phyloP scores from a whole-genome alignment of 2,797 vertebrate genomes.

The Protonibea diacanthus region DNA sequence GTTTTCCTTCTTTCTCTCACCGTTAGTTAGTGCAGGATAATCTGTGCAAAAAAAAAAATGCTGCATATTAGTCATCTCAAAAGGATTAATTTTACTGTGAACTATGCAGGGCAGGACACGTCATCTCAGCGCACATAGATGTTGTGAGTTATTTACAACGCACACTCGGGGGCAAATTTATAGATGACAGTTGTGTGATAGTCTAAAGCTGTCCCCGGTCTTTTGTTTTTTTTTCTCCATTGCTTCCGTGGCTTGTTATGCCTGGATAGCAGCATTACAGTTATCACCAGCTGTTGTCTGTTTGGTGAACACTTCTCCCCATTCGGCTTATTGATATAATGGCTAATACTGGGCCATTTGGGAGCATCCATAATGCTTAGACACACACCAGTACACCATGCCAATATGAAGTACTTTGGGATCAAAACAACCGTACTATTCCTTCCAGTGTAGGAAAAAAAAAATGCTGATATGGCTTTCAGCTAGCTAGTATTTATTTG shows the following conservation, averaged over 20 bases:
- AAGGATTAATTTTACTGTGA: slow-evolving; percentile 73
- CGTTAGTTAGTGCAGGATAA: slow-evolving; percentile 54
- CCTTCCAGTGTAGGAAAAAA: slow-evolving; percentile 49
- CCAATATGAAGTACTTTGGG: slow-evolving; percentile 73
- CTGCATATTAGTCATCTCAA: slow-evolving; percentile 72
- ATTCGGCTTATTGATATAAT: slow-evolving; percentile 69
- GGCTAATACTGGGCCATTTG: slow-evolving; percentile 66
- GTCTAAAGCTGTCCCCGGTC: slow-evolving; percentile 47
- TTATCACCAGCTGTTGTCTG: slow-evolving; percentile 74
- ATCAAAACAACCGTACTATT: slow-evolving; percentile 75
- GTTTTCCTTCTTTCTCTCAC: slow-evolving; percentile 22
- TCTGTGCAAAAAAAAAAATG: slow-evolving; percentile 59
- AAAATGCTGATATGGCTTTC: slow-evolving; percentile 57
- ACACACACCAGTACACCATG: slow-evolving; percentile 64
- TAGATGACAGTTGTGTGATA: slow-evolving; percentile 41
- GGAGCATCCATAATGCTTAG: slow-evolving; percentile 71
- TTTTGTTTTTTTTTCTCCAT: not conserved
- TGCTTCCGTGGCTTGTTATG: slow-evolving; percentile 48
- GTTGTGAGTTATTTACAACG: slow-evolving; percentile 56
- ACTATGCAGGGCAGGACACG: slow-evolving; percentile 60
- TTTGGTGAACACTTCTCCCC: slow-evolving; percentile 62
- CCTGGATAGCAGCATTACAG: slow-evolving; percentile 55
- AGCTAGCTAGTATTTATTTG: slow-evolving; percentile 69
- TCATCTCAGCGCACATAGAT: slow-evolving; percentile 53
- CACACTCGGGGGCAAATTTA: slow-evolving; percentile 38